Evolutionary conservation across 2,113 vertebrate genomes (phyloP), one percentile per base, ranked within the genome.

Genomic region (Crotalus tigris): DNA sequence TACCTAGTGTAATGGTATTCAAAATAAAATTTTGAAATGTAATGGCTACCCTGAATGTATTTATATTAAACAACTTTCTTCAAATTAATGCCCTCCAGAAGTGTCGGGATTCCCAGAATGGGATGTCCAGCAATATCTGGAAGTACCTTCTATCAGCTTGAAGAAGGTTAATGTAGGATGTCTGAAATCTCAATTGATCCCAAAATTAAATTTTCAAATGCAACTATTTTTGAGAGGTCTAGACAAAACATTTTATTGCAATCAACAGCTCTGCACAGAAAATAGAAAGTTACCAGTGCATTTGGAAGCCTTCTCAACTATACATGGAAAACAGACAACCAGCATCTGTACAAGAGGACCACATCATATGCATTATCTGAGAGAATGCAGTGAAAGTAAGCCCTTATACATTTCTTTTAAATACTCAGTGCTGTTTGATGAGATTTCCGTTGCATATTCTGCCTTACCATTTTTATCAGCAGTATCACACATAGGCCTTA

Each of bases 211-310:
- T 91, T 90, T 91, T 69, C 85, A 69, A 81, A 87, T 88, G 59
- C 90, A 91, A 88, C 59, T 23, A 53, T 46, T 53, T 88, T 88
- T 87, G 85, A 91, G 17, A 88, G 33, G 59, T 87, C 33, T 54
- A 87, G 46, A 86, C 11, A 23, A 49, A 90, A 90, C 55, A 86
- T 87, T 86, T 90, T 90, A 93, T 93, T 93, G 92, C 92, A 61
- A 57, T 90, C 0, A 49, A 93, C 86, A 75, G 15, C 26, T 75
- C 23, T 55, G 81, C 92, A 90, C 89, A 90, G 26, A 11, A 53
- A 49, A 93, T 49, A 87, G 57, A 49, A 90, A 93, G 46, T 61
- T 87, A 64, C 86, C 81, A 93, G 92, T 93, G 92, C 88, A 93
- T 90, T 93, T 90, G 89, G 51, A 92, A 90, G 91, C 33, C 92